Base-by-base conservation (phyloP, 2,113 vertebrate species). In the Tragulus kanchil region DNA sequence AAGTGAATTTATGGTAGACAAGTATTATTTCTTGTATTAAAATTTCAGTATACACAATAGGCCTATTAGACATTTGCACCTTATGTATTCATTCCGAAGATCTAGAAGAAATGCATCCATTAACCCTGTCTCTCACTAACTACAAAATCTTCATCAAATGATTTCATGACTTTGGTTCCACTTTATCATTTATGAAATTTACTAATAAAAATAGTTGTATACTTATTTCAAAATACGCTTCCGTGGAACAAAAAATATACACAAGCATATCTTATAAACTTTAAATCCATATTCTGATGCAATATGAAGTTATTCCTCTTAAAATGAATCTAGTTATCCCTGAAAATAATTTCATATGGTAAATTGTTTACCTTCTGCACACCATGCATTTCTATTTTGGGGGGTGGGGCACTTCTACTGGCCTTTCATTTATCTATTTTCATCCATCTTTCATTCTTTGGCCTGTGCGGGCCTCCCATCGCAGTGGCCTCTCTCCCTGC, bases 261-360 rank as follows among this genome's bases (percentile, higher is more conserved):
- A 83, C 13, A 86, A 89, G 16, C 11, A 79, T 65, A 79, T 31
- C 9, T 69, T 84, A 3, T 73, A 31, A 19, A 78, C 15, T 95
- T 56, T 82, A 73, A 94, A 93, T 92, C 93, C 3, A 82, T 75
- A 78, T 65, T 83, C 31, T 21, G 15, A 89, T 93, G 4, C 11
- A 79, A 12, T 26, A 7, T 77, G 58, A 69, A 82, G 61, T n/a
- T 56, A 28, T 85, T 91, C 67, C 14, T 84, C 9, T 79, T 90
- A 82, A 92, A 79, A 56, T 61, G 0, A 77, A 85, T 50, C n/a
- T 85, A 65, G 19, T 59, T 83, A 8, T 89, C 15, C 50, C 71
- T 96, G 95, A 81, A 94, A 94, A 85, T 88, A 26, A 88, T 89
- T 89, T 58, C 19, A 61, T 85, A 95, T 91, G 8, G n/a, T 75